Evolutionary conservation across 2,113 vertebrate species (phyloP), one percentile per base, ranked within the genome.

Genomic region (Euleptes europaea): DNA sequence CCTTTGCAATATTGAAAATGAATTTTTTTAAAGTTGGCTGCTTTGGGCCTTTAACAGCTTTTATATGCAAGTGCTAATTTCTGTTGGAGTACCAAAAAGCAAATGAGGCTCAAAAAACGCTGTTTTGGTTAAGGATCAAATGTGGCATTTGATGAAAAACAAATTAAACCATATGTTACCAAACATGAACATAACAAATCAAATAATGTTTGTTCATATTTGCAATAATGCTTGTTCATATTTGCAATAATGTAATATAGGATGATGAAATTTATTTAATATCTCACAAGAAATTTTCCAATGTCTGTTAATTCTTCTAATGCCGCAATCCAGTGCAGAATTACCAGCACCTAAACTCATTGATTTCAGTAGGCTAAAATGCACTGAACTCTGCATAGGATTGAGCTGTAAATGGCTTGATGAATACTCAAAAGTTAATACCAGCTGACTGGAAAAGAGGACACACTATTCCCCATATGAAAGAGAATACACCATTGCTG

Each of bases 241-340:
- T 5, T 78, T 6, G 23, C 84, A 90, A 88, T 33, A 86, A 15
- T 67, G 13, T n/a, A n/a, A n/a, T n/a, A n/a, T n/a, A n/a, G n/a
- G n/a, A n/a, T n/a, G n/a, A n/a, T n/a, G n/a, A n/a, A n/a, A n/a
- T n/a, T n/a, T n/a, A n/a, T n/a, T n/a, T n/a, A n/a, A n/a, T n/a
- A n/a, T 38, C 67, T 88, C 80, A 78, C 38, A 81, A 89, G 83
- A 77, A 72, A 76, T 84, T 88, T 84, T 75, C 54, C 49, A 75
- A 90, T 89, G 80, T 89, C 85, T 76, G 28, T 19, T 33, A 77
- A 90, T 82, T 47, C 40, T 91, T 87, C 87, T 75, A 69, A 35
- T 15, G 66, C n/a, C 35, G 14, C 42, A 47, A 31, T 26, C 5
- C 5, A 8, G 72, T 31, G 42, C 71, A 73, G 71, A 73, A 28